A percentile compares a stretch with the other conserved stretches of the same genome.
Conservation (phyloP, 2,888 invertebrate genomes). For the Amiota mariae region DNA sequence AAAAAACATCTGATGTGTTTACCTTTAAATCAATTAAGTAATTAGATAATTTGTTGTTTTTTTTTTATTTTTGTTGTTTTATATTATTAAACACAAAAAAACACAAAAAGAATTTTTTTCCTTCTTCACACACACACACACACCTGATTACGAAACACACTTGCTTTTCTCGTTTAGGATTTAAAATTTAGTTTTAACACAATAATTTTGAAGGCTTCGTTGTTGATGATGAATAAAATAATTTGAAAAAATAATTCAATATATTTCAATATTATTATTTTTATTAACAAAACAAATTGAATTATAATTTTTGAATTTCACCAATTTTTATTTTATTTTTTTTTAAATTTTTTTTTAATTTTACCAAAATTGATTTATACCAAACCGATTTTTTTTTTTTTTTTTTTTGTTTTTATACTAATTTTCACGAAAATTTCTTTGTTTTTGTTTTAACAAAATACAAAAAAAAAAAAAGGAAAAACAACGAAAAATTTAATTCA, state of each 20-base stretch:
- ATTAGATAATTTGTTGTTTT: not conserved
- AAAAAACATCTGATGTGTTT: not conserved
- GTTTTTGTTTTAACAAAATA: slow-evolving; percentile 34
- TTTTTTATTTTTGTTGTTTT: not conserved
- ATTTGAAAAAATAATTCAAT: too few species aligned
- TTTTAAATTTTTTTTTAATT: slow-evolving; percentile 15
- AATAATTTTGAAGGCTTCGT: too few species aligned
- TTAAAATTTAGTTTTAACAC: too few species aligned
- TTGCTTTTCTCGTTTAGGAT: not conserved
- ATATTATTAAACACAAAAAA: not conserved
- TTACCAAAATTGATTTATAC: too few species aligned
- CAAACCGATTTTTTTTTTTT: slow-evolving; percentile 37
- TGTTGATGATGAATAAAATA: too few species aligned
- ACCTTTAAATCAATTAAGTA: not conserved
- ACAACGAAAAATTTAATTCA: slow-evolving; percentile 29
- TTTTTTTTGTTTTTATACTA: slow-evolving; percentile 46
- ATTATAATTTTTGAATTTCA: slow-evolving; percentile 25
- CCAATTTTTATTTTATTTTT: not conserved
- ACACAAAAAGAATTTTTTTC: too few species aligned
- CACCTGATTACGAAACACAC: not conserved
- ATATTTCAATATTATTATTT: too few species aligned
- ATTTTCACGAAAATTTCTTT: slow-evolving; percentile 20
- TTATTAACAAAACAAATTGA: slow-evolving; percentile 10
- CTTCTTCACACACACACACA: too few species aligned
- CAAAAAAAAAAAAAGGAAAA: slow-evolving; percentile 43